Evolutionary conservation across 1,140 invertebrate species (phyloP), one percentile per base, ranked within the genome.

Genomic region (Drosophila micromelanica): DNA sequence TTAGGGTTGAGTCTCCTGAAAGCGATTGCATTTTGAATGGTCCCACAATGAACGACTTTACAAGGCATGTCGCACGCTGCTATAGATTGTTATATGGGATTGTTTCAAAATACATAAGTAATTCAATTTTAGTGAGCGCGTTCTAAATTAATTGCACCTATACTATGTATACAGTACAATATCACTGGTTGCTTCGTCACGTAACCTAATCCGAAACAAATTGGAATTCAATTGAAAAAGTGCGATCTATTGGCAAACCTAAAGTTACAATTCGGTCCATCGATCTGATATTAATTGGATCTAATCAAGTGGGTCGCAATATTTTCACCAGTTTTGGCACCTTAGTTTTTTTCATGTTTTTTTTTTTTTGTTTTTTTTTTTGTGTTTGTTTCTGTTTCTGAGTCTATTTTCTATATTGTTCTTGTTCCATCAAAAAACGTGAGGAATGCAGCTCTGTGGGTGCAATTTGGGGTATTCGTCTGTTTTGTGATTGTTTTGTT

Each of bases 121-220:
- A 72, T 64, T 70, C 76, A 64, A 73, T 72, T 90, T 90, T 85
- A 89, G 85, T 91, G 82, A 90, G 82, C 80, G 90, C 79, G 74
- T 90, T 77, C 90, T 91, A 89, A 91, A 90, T 90, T 91, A 92
- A 92, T 92, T 92, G 91, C 90, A 92, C 91, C 91, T 91, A 92
- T 91, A 92, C 91, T 92, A 92, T 79, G 91, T 92, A 92, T 92
- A 92, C 78, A 92, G 91, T 87, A 92, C 91, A 92, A 92, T 92
- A 92, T 92, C 91, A 92, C 91, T 92, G 91, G 89, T 92, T 92
- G 91, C 90, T 92, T 91, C 90, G 77, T 84, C 84, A 90, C 80
- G 80, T 89, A 89, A 89, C 85, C 84, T 87, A 89, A 77, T 84
- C 79, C 80, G 84, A 89, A 89, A 89, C 84, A 87, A 87, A 72